Evolutionary conservation across 2,888 invertebrate species (phyloP), one percentile per base, ranked within the genome.

Genomic region (Odiellus spinosus): DNA sequence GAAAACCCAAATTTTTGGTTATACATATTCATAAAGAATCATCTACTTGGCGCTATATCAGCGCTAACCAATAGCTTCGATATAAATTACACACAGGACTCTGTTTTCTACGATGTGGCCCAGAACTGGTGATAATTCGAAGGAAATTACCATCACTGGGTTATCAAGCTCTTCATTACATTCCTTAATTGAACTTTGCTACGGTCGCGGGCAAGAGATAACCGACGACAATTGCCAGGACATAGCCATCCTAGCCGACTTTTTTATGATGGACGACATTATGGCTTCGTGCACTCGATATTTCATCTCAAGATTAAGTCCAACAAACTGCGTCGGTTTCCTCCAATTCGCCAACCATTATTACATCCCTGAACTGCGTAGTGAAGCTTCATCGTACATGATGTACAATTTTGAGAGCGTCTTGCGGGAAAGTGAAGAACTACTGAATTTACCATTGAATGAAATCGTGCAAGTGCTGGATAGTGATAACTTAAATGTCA

Each of bases 231-330:
- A 87, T 61, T 86, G 88, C 1, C 80, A 81, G 59, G 55, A 59
- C 12, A 70, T 91, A 12, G 72, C 90, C 36, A 77, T 82, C 58
- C 80, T 82, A 0, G 85, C 90, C 3, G 90, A 91, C 69, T 90
- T 87, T 63, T 76, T 91, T 46, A 80, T 82, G 58, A 80, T 90
- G 55, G 70, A 81, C 40, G 85, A 85, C 1, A 76, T 90, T 40
- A 72, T 86, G 44, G 76, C 81, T 54, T 72, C 80, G 17, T 90
- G 90, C 65, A 82, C 81, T 60, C 76, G 81, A 41, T 85, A 77
- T 60, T 72, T 91, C 14, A 72, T 75, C 46, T 67, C 67, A 38
- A 75, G 76, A 48, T 68, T 91, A 17, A 76, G 70, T 14, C 76
- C 82, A 0, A 76, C 76, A 56, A 90, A 88, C 64, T 84, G 84